Evolutionary conservation across 92 coral and sea anemone genomes (phyloP), one percentile per base, ranked within the genome.

Genomic region (Paragorgia papillata): DNA sequence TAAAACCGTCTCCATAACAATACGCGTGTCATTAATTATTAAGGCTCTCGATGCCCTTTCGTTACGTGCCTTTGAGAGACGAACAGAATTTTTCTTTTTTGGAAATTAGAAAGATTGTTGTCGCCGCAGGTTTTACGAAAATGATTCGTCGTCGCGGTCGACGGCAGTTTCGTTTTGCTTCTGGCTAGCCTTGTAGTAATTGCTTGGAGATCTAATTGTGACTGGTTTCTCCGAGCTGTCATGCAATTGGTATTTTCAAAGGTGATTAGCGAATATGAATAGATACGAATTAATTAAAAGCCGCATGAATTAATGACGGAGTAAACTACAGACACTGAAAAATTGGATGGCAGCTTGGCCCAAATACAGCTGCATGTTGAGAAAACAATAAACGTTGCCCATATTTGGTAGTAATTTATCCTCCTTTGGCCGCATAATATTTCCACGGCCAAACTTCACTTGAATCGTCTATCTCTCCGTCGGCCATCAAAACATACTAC

Each of bases 351-450:
- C 78, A 71, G 78, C 78, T 54, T 71, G 64, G 26, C 64, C 29
- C 78, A 71, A 71, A 71, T 71, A 71, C 78, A 71, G 78, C 78
- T 71, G 78, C n/a, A n/a, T n/a, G 78, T 58, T 27, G 78, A 57
- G 31, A 71, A 41, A 54, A 71, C 78, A 71, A 71, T 71, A 71
- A 58, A 44, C 32, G 53, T 53, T 71, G 63, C 43, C 78, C 78
- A 71, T 51, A 71, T 71, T 49, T 71, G 78, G 78, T 17, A 25
- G 57, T 53, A 71, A 51, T 71, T 53, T 71, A 71, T 71, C 39
- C 78, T 24, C 31, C 55, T 29, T 35, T 31, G 37, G 63, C 63
- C 78, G 78, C 78, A 53, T 55, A 71, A 71, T 71, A 54, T 55
- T 71, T 71, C 58, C 78, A 51, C 78, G 64, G 78, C 44, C 63